phyloP scores from a whole-genome alignment of 1,140 invertebrate species.

The Semibalanus balanoides region DNA sequence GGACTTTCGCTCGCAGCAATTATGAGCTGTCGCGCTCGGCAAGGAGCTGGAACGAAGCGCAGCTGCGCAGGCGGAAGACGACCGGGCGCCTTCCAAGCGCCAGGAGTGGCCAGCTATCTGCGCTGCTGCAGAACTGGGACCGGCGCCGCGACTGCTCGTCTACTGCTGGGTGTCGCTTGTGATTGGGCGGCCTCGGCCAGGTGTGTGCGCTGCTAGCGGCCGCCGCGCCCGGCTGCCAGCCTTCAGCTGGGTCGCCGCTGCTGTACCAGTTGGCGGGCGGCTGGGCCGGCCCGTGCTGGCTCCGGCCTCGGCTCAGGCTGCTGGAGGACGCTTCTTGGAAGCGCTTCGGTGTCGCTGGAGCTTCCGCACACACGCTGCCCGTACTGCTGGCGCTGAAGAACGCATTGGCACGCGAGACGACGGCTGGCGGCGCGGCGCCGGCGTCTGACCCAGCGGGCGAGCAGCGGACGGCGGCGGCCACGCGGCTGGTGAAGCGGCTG shows the following conservation, averaged over 20 bases:
- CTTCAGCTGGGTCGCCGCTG: conserved; percentile 66
- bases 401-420: conserved; percentile 7
- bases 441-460: conserved; percentile 6
- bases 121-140: conserved; percentile 42
- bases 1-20: neutral
- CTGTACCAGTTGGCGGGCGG: conserved; percentile 69
- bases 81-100: conserved; percentile 47
- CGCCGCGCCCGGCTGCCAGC: conserved; percentile 40
- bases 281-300: conserved; percentile 35
- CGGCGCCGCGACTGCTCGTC: conserved; percentile 56
- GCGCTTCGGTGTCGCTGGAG: conserved; percentile 47
- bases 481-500: conserved; percentile 28
- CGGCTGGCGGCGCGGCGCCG: neutral
- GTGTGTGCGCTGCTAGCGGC: conserved; percentile 33
- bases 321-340: conserved; percentile 63
- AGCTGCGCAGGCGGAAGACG: conserved; percentile 53
- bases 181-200: conserved; percentile 56
- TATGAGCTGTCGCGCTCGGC: conserved; percentile 4
- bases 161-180: conserved; percentile 60
- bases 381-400: conserved; percentile 50
- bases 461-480: conserved; percentile 17
- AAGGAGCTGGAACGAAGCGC: conserved; percentile 48
- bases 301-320: conserved; percentile 38
- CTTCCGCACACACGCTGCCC: conserved; percentile 76
- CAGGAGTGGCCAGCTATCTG: conserved; percentile 40